phyloP scores from a whole-genome alignment of 2,888 invertebrate species.

The Acrocyrtus sp. region DNA sequence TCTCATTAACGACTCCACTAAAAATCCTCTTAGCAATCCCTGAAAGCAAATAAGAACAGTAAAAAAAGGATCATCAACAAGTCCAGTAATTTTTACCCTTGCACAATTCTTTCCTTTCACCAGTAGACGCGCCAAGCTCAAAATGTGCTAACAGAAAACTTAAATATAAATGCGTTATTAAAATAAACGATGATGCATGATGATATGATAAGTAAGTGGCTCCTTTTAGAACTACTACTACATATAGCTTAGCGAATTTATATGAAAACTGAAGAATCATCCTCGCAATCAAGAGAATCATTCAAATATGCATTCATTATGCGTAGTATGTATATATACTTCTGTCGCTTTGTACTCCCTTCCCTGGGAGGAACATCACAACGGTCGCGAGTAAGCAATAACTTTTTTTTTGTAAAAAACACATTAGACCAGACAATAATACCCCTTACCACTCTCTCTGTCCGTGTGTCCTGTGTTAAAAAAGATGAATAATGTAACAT shows the following conservation, averaged over 20 bases:
- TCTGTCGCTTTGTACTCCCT: not conserved
- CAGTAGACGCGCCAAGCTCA: too few relatives aligned
- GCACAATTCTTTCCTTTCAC: too few relatives aligned
- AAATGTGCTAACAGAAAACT: too few relatives aligned
- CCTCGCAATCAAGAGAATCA: conserved; percentile 21
- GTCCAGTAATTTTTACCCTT: conserved; percentile 38
- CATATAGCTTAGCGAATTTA: too few relatives aligned
- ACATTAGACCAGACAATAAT: conserved; percentile 49
- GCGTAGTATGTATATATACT: conserved; percentile 3
- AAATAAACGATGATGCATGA: not conserved
- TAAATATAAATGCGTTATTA: not conserved
- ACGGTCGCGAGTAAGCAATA: conserved; percentile 51
- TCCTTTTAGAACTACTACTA: too few relatives aligned
- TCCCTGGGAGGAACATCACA: conserved; percentile 33
- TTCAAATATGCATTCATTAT: conserved; percentile 24
- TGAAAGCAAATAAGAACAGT: conserved; percentile 42
- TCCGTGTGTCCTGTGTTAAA: conserved; percentile 23
- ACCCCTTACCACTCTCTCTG: conserved; percentile 20
- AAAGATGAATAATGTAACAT: conserved; percentile 55
- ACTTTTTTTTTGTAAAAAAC: conserved; percentile 40
- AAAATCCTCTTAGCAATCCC: conserved; percentile 23
- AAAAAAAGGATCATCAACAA: conserved; percentile 42
- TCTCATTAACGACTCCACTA: too few relatives aligned
- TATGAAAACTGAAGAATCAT: not conserved
- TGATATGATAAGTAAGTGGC: too few relatives aligned